Evolutionary conservation across 2,797 vertebrate species (phyloP), one percentile per base, ranked within the genome.

Genomic region (Platalea minor): DNA sequence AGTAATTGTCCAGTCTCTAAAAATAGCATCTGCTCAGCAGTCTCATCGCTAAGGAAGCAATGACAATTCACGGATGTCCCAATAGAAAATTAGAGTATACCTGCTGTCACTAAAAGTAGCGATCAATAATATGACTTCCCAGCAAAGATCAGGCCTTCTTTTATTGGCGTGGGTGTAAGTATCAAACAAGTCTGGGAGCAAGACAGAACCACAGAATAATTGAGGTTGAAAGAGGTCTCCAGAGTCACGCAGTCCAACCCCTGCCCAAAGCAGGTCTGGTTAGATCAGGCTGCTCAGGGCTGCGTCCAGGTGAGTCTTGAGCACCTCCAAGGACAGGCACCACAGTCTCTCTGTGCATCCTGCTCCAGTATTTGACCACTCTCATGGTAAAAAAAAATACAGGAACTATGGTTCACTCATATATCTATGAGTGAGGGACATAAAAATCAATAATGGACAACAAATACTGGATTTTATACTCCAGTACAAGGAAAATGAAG

Each of bases 61-160:
- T 0, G 1, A 70, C 23, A 83, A 53, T 28, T 75, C 9, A 41
- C 1, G 0, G 28, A 46, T 14, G 33, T 35, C 35, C 41, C 37
- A 88, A 26, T 0, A 75, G 46, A 88, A 94, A 86, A 83, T 23
- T 1, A 54, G 37, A 93, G 17, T 43, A 39, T 72, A 88, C 5
- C 37, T 57, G 28, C 88, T 64, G 33, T 61, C 17, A 7, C 24
- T 68, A 92, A 56, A 91, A 78, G 53, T 26, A 88, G 10, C 0
- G 0, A 78, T 43, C 41, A 78, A 81, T 88, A 65, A 50, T 19
- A 54, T 2, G 8, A 81, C 33, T 78, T 91, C 6, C 11, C 26
- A 68, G 41, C 31, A 88, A 85, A 87, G 78, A 77, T 54, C 16
- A 70, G 56, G 29, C 14, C 61, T 68, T 83, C 56, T 70, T 74